Conservation (phyloP, 2,888 invertebrate genomes). For the Agrochola macilenta region DNA sequence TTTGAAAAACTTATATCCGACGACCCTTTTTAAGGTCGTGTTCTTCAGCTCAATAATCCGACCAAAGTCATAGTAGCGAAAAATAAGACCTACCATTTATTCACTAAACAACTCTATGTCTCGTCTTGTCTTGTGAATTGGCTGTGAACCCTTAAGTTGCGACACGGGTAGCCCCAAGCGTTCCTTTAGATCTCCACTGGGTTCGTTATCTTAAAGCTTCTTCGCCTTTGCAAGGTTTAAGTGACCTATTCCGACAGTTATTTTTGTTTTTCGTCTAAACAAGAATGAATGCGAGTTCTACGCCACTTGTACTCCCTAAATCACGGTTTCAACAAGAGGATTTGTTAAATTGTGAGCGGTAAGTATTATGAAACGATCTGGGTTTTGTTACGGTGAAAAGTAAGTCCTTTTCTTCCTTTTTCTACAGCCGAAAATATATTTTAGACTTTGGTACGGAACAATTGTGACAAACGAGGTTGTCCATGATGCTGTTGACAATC, state of each 20-base stretch:
- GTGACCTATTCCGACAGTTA: slow-evolving; percentile 40
- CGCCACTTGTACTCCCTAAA: slow-evolving; percentile 26
- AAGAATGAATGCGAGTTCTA: slow-evolving; percentile 33
- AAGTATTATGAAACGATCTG: slow-evolving; percentile 1
- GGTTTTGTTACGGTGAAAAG: not conserved
- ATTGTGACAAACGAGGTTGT: not conserved
- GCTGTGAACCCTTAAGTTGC: slow-evolving; percentile 25
- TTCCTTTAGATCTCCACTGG: slow-evolving; percentile 49
- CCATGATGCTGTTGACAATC: not conserved
- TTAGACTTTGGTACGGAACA: not conserved
- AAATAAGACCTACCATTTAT: slow-evolving; percentile 17
- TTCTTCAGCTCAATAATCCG: slow-evolving; percentile 24
- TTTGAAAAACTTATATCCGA: not conserved
- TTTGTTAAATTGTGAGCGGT: slow-evolving; percentile 14
- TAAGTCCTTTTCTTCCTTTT: not conserved
- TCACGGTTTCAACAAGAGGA: slow-evolving; percentile 20
- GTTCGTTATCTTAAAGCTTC: slow-evolving; percentile 52
- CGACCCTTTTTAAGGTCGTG: not conserved
- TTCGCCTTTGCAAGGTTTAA: slow-evolving; percentile 35
- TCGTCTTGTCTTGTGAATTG: slow-evolving; percentile 24
- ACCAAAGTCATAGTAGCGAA: slow-evolving; percentile 1
- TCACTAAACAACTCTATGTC: slow-evolving; percentile 17
- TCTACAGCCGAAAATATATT: not conserved
- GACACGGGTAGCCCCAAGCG: slow-evolving; percentile 44
- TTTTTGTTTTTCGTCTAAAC: slow-evolving; percentile 49